Percentiles rank a stretch among this genome's conserved stretches.
phyloP scores from a whole-genome alignment of 2,113 vertebrate species.

The Paralichthys olivaceus region DNA sequence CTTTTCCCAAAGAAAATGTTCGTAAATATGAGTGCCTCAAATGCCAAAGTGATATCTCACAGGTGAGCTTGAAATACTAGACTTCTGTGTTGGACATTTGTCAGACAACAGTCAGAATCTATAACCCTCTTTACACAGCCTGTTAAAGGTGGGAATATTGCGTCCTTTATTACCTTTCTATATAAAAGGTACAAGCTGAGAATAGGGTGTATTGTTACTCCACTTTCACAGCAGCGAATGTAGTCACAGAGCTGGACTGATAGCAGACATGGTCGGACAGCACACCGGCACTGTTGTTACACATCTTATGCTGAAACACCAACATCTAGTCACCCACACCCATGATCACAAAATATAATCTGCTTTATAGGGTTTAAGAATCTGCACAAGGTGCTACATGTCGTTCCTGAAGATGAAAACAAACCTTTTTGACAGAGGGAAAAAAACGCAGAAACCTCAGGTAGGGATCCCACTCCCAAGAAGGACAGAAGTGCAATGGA shows the following conservation, averaged over 20 bases:
- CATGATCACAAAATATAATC: too few species aligned
- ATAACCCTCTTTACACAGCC: background rate
- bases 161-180: background rate
- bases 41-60: conserved; percentile 57
- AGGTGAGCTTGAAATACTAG: conserved; percentile 62
- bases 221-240: too few species aligned
- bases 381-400: too few species aligned
- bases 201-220: background rate
- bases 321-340: too few species aligned
- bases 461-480: too few species aligned
- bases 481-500: too few species aligned
- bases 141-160: background rate
- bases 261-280: background rate
- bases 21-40: conserved; percentile 43
- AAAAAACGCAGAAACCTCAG: too few species aligned
- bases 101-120: conserved; percentile 40
- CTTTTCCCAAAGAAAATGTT: conserved; percentile 7
- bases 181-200: background rate
- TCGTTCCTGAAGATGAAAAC: too few species aligned
- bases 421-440: too few species aligned
- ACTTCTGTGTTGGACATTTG: conserved; percentile 51
- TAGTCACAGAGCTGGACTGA: background rate
- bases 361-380: too few species aligned
- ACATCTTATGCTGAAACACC: too few species aligned
- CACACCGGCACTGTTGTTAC: too few species aligned